Base-by-base conservation (phyloP, 2,888 invertebrate species). In the Drosophila longiperda region DNA sequence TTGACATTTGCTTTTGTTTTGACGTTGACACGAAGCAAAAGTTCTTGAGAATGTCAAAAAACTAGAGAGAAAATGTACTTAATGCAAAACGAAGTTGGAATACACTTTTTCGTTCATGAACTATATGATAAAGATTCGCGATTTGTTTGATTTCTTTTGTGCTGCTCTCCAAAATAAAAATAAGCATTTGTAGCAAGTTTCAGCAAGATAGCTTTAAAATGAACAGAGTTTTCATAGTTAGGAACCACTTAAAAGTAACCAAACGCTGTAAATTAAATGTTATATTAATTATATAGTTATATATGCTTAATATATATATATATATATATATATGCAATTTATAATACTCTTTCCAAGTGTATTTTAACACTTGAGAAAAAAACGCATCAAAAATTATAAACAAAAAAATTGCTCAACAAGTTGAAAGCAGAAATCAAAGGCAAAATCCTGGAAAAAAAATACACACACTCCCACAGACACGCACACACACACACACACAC, bases 1-100 rank as follows among this genome's bases (percentile, higher is more conserved):
- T 83, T 78, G 75, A 77, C 73, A 86, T 79, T 68, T 73, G 36
- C 17, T 45, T 71, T 75, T 75, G 45, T 8, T 23, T 15, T 45
- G 70, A 85, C 80, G 86, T 80, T 78, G 78, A 78, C 77, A 78
- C 42, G 78, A 74, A 63, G 66, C 86, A 83, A 72, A 83, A 84
- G 72, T 89, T 86, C 86, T 85, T 70, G 63, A 77, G 88, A 86
- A 89, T 89, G 90, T 86, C 76, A 55, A 73, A 76, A 71, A 77
- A 49, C 38, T 68, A 70, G 63, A 75, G 23, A 54, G 4, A 17
- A 26, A 15, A 3, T 17, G 15, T 15, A 11, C 7, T 15, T 12
- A 1, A 11, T 12, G 3, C n/a, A 38, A 36, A 9, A 3, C 55
- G 12, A 55, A 55, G 6, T 1, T n/a, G 4, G 4, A n/a, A 55